Conservation (phyloP, 1,140 invertebrate genomes). For the Drosophila obscura region DNA sequence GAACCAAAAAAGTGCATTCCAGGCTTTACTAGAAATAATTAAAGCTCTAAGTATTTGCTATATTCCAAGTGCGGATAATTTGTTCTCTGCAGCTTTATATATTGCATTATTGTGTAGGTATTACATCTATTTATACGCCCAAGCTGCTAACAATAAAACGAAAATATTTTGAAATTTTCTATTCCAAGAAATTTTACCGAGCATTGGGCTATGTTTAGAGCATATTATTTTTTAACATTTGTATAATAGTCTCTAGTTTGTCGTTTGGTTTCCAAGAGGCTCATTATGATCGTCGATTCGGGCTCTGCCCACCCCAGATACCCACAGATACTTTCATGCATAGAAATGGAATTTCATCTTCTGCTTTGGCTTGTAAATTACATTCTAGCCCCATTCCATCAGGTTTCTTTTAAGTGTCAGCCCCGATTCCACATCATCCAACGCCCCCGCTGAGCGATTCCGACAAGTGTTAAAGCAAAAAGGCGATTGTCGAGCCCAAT, state of each 20-base stretch:
- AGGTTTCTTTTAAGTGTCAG: neutral
- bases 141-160: too few relatives aligned
- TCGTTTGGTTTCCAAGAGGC: too few relatives aligned
- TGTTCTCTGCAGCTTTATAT: too few relatives aligned
- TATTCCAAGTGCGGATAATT: too few relatives aligned
- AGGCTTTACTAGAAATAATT: conserved; percentile 23
- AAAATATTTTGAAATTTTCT: too few relatives aligned
- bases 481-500: conserved; percentile 23
- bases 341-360: conserved; percentile 11
- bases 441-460: neutral
- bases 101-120: too few relatives aligned
- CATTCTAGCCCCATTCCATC: neutral
- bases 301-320: neutral
- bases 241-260: too few relatives aligned
- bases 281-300: neutral
- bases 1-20: neutral
- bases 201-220: too few relatives aligned
- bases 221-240: too few relatives aligned
- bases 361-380: conserved; percentile 18
- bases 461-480: conserved; percentile 10
- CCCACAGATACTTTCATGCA: neutral
- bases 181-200: too few relatives aligned
- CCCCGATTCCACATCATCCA: too few relatives aligned
- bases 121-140: too few relatives aligned
- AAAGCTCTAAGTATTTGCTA: conserved; percentile 28